A percentile compares a stretch with the other conserved stretches of the same genome.
These are phyloP conservation scores for Eumaeus atala DNA, from an alignment of 1,140 invertebrate species.

Conservation along the genomic window DNA sequence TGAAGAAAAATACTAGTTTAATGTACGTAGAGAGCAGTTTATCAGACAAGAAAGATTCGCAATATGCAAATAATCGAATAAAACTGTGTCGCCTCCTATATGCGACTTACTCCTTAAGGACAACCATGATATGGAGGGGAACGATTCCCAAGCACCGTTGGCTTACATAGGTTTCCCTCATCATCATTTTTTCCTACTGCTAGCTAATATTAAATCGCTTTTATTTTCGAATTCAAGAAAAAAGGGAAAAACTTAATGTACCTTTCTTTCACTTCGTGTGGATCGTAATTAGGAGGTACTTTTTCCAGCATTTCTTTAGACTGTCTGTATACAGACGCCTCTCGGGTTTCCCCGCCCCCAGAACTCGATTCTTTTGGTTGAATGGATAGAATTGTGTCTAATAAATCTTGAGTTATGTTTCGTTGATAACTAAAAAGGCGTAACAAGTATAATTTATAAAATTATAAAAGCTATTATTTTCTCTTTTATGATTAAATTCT, in stretches of 20 bases:
- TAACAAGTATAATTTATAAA: neutral
- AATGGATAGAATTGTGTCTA: conserved; percentile 96
- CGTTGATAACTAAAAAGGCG: conserved; percentile 81
- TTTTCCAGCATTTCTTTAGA: conserved; percentile 96
- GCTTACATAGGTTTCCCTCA: no score
- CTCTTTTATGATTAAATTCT: no score
- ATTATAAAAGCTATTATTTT: neutral
- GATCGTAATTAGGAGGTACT: conserved; percentile 91
- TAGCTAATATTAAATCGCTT: no score
- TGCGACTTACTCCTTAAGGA: no score
- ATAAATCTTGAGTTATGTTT: conserved; percentile 91
- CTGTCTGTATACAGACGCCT: conserved; percentile 91
- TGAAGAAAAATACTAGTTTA: conserved; percentile 24
- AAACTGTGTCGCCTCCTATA: no score
- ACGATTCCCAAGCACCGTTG: no score
- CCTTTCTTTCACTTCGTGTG: conserved; percentile 92
- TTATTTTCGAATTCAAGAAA: no score
- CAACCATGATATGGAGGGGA: no score
- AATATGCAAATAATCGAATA: no score
- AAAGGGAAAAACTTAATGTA: no score
- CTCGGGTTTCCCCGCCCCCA: conserved; percentile 88
- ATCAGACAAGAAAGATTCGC: neutral
- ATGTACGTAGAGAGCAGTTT: neutral
- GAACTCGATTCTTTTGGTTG: conserved; percentile 95
- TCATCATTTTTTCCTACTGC: no score